phyloP scores from a whole-genome alignment of 2,888 invertebrate genomes.

The Eurois occulta region DNA sequence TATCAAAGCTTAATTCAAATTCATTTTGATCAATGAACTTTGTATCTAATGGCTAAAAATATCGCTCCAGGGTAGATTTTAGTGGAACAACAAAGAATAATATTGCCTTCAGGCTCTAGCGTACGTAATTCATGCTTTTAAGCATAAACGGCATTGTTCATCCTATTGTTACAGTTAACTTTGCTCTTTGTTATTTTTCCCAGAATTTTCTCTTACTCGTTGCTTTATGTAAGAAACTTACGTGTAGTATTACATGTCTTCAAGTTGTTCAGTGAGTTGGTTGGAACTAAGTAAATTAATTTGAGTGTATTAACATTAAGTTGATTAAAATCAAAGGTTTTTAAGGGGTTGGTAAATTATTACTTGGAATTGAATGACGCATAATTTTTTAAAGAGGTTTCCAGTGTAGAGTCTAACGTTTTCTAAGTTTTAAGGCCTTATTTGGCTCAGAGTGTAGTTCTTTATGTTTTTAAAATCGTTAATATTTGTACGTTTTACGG shows the following conservation, averaged over 20 bases:
- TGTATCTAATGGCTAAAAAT: slow-evolving; percentile 9
- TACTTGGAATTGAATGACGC: neutral
- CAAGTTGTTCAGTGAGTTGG: neutral
- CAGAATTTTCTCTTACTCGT: slow-evolving; percentile 1
- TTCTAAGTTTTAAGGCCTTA: neutral
- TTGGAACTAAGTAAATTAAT: neutral
- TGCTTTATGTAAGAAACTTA: slow-evolving; percentile 25
- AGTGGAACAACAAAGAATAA: slow-evolving; percentile 20
- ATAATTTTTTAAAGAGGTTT: neutral
- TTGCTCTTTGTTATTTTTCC: slow-evolving; percentile 32
- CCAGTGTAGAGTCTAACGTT: neutral
- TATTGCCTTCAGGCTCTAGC: neutral
- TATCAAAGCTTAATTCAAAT: slow-evolving; percentile 19
- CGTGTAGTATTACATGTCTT: slow-evolving; percentile 1
- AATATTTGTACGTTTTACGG: neutral
- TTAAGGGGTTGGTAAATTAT: slow-evolving; percentile 5
- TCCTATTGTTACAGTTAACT: slow-evolving; percentile 33
- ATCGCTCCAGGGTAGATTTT: slow-evolving; percentile 6
- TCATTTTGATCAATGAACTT: slow-evolving; percentile 23
- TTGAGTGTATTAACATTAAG: slow-evolving; percentile 3
- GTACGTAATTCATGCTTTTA: slow-evolving; percentile 16
- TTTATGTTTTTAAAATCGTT: neutral
- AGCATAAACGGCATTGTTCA: slow-evolving; percentile 28
- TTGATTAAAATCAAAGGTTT: slow-evolving; percentile 9
- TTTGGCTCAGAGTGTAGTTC: neutral